Evolutionary conservation across 1,140 invertebrate species (phyloP).

Genomic region (Listronotus bonariensis): DNA sequence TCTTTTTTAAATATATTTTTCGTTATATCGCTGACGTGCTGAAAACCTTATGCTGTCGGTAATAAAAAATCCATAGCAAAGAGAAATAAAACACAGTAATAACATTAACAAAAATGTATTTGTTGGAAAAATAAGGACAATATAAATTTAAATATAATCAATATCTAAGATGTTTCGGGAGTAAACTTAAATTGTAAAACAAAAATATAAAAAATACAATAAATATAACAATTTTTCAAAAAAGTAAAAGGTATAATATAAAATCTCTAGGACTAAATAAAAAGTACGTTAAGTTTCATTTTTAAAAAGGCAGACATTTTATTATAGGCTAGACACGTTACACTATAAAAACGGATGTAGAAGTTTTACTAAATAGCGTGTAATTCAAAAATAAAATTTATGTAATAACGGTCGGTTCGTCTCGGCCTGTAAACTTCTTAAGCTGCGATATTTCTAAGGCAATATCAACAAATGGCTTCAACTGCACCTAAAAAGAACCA

Average conservation of each 20-base stretch:
- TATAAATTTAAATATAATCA: no score
- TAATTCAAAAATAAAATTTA: constrained; percentile 61
- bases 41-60: no score
- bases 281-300: background rate
- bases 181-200: background rate
- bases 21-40: no score
- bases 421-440: constrained; percentile 82
- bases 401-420: constrained; percentile 95
- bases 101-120: no score
- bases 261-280: background rate
- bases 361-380: constrained; percentile 1
- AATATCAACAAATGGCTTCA: constrained; percentile 88
- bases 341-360: background rate
- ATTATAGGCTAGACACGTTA: background rate
- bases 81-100: no score
- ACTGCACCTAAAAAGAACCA: constrained; percentile 61
- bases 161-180: no score
- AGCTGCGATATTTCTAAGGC: constrained; percentile 86
- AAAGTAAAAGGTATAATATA: background rate
- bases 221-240: constrained; percentile 3
- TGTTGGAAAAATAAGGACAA: no score
- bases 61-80: no score
- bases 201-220: constrained; percentile 7
- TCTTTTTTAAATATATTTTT: no score
- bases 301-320: background rate